Base-by-base conservation (phyloP, 2,888 invertebrate genomes). In the Harmothoe impar region DNA sequence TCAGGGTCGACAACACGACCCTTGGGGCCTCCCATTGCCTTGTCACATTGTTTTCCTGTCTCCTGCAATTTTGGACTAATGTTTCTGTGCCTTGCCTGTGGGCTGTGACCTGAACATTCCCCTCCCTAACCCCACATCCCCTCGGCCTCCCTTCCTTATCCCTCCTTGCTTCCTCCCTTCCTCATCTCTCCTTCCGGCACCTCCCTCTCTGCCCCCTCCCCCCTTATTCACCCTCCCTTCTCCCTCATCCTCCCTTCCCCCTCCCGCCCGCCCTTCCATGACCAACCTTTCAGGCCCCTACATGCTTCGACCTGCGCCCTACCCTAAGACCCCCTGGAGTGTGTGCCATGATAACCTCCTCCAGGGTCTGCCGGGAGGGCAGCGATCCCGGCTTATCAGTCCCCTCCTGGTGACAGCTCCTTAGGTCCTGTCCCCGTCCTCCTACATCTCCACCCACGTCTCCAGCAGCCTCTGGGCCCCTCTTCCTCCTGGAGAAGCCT, bases 281-380 rank as follows among this genome's bases (percentile, higher is more conserved):
- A 5, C 20, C 62, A 62, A 17, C 20, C 10, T 62, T 5, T 62
- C 25, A n/a, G 62, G 5, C 62, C 62, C 20, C 25, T 62, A n/a
- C 23, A 62, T 62, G 62, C 62, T 43, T 43, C 62, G n/a, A 62
- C 72, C 31, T 15, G 72, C 31, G 25, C 5, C 72, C 72, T 15
- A 15, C 29, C 72, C 29, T 29, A n/a, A 62, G 43, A 15, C 72
- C 72, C 72, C 29, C 31, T 72, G 72, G 29, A 72, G 72, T 25
- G 72, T 72, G 72, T 29, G 31, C 29, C 72, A 3, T 72, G 72
- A 72, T 72, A 72, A 72, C 72, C 72, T 72, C 72, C 72, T 72
- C 72, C 72, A 72, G 29, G 72, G 29, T 68, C 31, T 29, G 31
- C 29, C 29, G 15, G 7, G 15, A 25, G 31, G 29, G 25, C 31